Evolutionary conservation across 2,888 invertebrate genomes (phyloP), one percentile per base, ranked within the genome.

Genomic region (Leucoptera coffeella): DNA sequence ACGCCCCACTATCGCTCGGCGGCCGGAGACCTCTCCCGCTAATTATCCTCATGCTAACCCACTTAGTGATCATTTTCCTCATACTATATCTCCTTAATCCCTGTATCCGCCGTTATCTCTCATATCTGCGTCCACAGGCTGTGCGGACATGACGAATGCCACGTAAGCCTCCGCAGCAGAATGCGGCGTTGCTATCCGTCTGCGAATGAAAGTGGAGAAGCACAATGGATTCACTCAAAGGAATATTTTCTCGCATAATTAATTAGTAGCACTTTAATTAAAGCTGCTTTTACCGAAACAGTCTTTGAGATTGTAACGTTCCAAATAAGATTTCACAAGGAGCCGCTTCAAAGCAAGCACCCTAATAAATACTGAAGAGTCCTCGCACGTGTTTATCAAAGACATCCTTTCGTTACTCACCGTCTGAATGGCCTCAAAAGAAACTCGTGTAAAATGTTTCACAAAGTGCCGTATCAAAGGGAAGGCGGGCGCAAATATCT

Each of bases 381-480:
- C 62, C 69, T 65, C 67, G 67, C 65, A 69, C 69, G 69, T 69
- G 69, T 69, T 69, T 67, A 69, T 67, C 67, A 69, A 67, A 69
- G 69, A 67, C 69, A 67, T 67, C 67, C 67, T 69, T 69, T 67
- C 69, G 67, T 67, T 69, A 67, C 67, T 67, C 62, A 64, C 62
- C 65, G 69, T 67, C 58, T 69, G 69, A 69, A 69, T 67, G 65
- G 67, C 60, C 65, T 69, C 69, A 67, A 69, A 69, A 67, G 67
- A 67, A 67, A 64, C 67, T 67, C 67, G 67, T 64, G 69, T 65
- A 67, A 67, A 69, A 69, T 61, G 65, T 61, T 67, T 58, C 61
- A 64, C 67, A 67, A 69, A 69, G 69, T 67, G 64, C 61, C 60
- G 67, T 65, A 61, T 69, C 64, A 67, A 67, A 69, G 65, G 46